Base-by-base conservation (phyloP, 2,888 invertebrate genomes). In the Pterobdella sp. region DNA sequence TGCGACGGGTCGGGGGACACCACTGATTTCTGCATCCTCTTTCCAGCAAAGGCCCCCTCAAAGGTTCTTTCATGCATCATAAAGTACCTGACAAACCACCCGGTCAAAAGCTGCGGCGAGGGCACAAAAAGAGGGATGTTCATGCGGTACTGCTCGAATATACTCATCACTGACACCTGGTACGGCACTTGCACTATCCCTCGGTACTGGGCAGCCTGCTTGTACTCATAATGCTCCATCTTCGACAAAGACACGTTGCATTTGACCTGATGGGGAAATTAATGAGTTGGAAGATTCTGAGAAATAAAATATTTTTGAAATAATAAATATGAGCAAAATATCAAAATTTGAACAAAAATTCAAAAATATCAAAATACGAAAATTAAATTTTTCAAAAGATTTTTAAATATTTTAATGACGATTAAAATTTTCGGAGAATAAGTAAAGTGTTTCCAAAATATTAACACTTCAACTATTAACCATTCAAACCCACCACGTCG, bases 71-170 rank as follows among this genome's bases (percentile, higher is more conserved):
- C 68, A n/a, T 7, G 60, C 68, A 73, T 67, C 31, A 52, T 35
- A 29, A 34, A 35, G 36, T 73, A 22, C 31, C 63, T 68, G 29
- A 42, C 35, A n/a, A 72, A 69, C 60, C 70, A 72, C 22, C 64
- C 3, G 52, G 72, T 66, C 7, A 76, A 60, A 32, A 75, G 74
- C 3, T 75, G 68, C 22, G 72, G 65, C 1, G 76, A 75, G 29
- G 76, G 76, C 31, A 73, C 68, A 67, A 76, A 71, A 37, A 76
- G 35, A 10, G 76, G 76, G 32, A 76, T 76, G 32, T 75, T 75
- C 70, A 73, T 73, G 10, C 75, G 68, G 72, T 76, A 76, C 67
- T 75, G 75, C 56, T 76, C 76, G 35, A 75, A 74, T 29, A 76
- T 68, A 60, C 75, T 75, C 73, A 74, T 74, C 34, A 68, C 70